phyloP scores from a whole-genome alignment of 2,113 vertebrate genomes.

The Pipa parva region DNA sequence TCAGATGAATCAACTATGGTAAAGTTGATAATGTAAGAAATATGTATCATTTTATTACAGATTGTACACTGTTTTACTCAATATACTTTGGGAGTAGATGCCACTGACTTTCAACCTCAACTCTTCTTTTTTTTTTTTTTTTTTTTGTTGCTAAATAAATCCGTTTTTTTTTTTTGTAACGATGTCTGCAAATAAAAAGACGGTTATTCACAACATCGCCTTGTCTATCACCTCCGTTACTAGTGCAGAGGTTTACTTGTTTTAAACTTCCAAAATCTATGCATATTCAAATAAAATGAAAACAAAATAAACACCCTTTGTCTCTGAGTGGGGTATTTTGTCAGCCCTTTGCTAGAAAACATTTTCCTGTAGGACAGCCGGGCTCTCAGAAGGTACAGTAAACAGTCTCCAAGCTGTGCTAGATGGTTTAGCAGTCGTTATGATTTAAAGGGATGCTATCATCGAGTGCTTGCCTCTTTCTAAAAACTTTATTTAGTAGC shows the following conservation, averaged over 20 bases:
- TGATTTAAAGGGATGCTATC: too few species aligned
- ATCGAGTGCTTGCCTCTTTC: too few species aligned
- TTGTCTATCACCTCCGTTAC: not conserved
- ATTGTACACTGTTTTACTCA: slow-evolving; percentile 67
- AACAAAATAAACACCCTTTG: not conserved
- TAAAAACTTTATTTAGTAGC: too few species aligned
- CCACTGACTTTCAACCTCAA: slow-evolving; percentile 66
- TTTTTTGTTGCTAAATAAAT: slow-evolving; percentile 68
- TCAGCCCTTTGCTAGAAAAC: not conserved
- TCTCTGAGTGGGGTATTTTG: not conserved
- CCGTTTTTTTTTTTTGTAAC: slow-evolving; percentile 74
- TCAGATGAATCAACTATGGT: slow-evolving; percentile 58
- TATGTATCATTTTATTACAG: slow-evolving; percentile 70
- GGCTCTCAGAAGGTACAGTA: too few species aligned
- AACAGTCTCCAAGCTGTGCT: too few species aligned
- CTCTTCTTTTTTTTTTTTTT: slow-evolving; percentile 48
- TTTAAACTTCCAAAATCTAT: not conserved
- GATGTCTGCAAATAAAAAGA: slow-evolving; percentile 71
- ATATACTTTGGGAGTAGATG: slow-evolving; percentile 65
- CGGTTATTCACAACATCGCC: slow-evolving; percentile 54
- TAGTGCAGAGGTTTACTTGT: slow-evolving; percentile 3
- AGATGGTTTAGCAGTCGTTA: too few species aligned
- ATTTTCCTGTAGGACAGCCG: too few species aligned
- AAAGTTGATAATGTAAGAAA: slow-evolving; percentile 48
- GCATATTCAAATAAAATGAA: not conserved